Evolutionary conservation across 1,140 invertebrate species (phyloP), one percentile per base, ranked within the genome.

Genomic region (Apis cerana): DNA sequence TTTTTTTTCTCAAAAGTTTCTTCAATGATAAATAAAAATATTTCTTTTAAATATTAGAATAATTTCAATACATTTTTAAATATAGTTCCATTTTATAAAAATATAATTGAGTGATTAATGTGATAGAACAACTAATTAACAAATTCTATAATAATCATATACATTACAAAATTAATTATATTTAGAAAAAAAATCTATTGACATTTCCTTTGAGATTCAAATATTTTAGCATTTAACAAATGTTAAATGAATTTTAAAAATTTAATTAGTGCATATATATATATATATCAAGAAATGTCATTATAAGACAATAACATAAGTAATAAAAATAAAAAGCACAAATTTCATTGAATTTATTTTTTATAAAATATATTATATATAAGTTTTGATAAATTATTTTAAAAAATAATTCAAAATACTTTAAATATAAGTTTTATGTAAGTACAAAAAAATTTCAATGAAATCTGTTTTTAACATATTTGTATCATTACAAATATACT

Each of bases 171-270:
- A 62, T 52, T 48, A 8, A 33, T 43, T 64, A 64, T 21, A n/a
- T 56, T 50, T 48, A 23, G 19, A 9, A 33, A 64, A 62, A 56
- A 17, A 17, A 65, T 23, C 1, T 43, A 9, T 12, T 7, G 15
- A 65, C 3, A n/a, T 33, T 74, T 80, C n/a, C 33, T 71, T 64
- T 74, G 59, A 80, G 78, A 80, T 80, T 80, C 78, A 65, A 65
- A 59, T 56, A 15, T 69, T 67, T 58, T 23, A n/a, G 33, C 33
- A 43, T 43, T 43, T 43, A 43, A 43, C 33, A 43, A 43, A 43
- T 43, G 5, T 43, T 43, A 43, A 9, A 79, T 19, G 10, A 52
- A 71, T 17, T 71, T 61, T 33, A 27, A 7, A 13, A 59, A 27
- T 5, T 59, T 7, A 9, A 48, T 33, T 48, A 68, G 0, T 13